A percentile compares a stretch with the other conserved stretches of the same genome.
Evolutionary conservation across 1,140 invertebrate genomes (phyloP).

Genomic region (Aphidius ervi): DNA sequence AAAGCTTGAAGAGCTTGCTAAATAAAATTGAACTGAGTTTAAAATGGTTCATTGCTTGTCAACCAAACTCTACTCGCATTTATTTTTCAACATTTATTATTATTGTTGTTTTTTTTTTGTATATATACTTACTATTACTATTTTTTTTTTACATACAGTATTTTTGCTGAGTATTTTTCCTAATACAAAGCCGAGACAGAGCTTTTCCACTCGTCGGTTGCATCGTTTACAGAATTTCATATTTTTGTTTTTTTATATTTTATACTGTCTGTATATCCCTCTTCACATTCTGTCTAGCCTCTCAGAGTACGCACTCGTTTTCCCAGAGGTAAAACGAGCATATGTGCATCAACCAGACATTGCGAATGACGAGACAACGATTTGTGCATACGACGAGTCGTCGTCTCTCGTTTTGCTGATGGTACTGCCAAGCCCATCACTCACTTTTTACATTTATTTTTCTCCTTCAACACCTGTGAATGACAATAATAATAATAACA

Average conservation of each 20-base stretch:
- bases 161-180: slow-evolving; percentile 1
- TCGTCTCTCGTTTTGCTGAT: too few species aligned
- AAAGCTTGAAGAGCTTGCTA: neutral
- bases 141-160: neutral
- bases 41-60: slow-evolving; percentile 2
- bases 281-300: too few species aligned
- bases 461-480: too few species aligned
- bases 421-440: too few species aligned
- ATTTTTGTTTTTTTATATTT: slow-evolving; percentile 5
- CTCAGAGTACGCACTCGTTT: too few species aligned
- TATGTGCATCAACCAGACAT: slow-evolving; percentile 5
- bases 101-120: neutral
- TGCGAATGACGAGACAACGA: slow-evolving; percentile 11
- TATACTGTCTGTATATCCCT: neutral
- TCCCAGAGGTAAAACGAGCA: slow-evolving; percentile 4
- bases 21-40: slow-evolving; percentile 7
- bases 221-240: slow-evolving; percentile 4
- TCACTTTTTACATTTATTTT: too few species aligned
- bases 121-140: too few species aligned
- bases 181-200: slow-evolving; percentile 4
- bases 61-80: neutral
- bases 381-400: neutral
- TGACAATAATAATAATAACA: too few species aligned
- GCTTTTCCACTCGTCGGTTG: slow-evolving; percentile 12
- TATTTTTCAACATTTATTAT: slow-evolving; percentile 5